These are phyloP conservation scores for Troilus luridus DNA, from an alignment of 2,888 invertebrate species.

Conservation along the genomic window DNA sequence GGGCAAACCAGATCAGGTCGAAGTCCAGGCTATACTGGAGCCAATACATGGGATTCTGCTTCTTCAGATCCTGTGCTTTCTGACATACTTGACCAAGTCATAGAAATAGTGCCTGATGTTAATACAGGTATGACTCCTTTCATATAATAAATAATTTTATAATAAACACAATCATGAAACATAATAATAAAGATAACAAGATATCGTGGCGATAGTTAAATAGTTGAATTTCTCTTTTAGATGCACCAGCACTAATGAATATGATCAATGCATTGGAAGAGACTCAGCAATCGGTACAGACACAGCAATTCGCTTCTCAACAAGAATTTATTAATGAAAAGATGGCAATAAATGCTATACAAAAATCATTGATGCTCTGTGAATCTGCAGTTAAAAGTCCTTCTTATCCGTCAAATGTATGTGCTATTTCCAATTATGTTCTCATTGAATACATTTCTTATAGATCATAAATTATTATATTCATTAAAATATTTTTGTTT, in stretches of 20 bases:
- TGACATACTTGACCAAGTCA: constrained; percentile 87
- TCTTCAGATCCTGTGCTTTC: constrained; percentile 81
- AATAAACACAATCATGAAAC: background rate
- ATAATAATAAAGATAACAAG: background rate
- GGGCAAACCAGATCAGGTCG: constrained; percentile 68
- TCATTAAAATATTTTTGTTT: background rate
- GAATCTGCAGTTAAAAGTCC: constrained; percentile 80
- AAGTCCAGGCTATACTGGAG: constrained; percentile 69
- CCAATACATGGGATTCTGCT: constrained; percentile 67
- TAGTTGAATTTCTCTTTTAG: constrained; percentile 63
- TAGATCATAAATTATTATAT: background rate
- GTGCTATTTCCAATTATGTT: constrained; percentile 15
- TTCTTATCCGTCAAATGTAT: constrained; percentile 67
- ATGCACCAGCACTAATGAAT: constrained; percentile 69
- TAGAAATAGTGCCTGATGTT: constrained; percentile 83
- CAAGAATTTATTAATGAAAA: constrained; percentile 77
- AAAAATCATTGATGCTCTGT: constrained; percentile 90
- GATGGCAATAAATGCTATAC: constrained; percentile 90
- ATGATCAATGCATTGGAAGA: constrained; percentile 70
- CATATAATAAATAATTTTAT: background rate
- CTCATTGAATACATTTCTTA: constrained; percentile 19
- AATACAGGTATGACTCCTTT: constrained; percentile 66
- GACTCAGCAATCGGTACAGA: constrained; percentile 63
- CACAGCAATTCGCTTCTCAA: constrained; percentile 60
- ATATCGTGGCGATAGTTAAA: background rate